These are phyloP conservation scores for Ovis canadensis DNA, from an alignment of 2,113 vertebrate genomes.

Conservation along the genomic window DNA sequence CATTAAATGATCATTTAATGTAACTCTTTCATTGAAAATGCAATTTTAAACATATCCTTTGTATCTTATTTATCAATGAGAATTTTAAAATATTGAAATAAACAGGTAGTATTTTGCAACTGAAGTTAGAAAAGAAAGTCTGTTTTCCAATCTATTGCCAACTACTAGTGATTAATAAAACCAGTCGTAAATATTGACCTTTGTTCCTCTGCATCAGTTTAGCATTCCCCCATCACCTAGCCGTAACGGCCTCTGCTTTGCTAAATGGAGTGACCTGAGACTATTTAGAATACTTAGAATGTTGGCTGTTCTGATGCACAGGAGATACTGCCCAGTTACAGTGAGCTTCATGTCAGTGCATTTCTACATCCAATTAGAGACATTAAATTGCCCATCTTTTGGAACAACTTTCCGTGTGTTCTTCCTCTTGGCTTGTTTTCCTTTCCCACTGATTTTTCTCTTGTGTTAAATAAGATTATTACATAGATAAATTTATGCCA, in stretches of 20 bases:
- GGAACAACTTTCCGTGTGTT: not conserved
- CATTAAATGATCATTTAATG: not conserved
- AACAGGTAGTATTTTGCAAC: not conserved
- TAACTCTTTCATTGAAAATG: not conserved
- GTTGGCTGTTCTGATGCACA: not conserved
- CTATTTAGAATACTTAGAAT: not conserved
- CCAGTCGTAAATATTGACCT: not conserved
- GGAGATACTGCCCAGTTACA: rapidly evolving
- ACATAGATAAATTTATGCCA: not conserved
- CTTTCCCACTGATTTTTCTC: not conserved
- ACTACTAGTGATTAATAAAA: not conserved
- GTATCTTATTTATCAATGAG: not conserved
- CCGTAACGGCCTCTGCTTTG: not conserved
- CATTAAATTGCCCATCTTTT: not conserved
- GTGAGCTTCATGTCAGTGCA: not conserved
- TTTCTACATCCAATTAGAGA: not conserved
- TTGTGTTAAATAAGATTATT: not conserved
- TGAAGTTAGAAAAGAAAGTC: not conserved
- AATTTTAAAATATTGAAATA: not conserved
- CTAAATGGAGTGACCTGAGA: not conserved
- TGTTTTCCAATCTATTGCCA: not conserved
- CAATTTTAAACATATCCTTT: not conserved
- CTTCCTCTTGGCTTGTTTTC: not conserved
- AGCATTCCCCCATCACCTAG: not conserved
- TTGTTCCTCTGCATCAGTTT: conserved; percentile 5